These are phyloP conservation scores for Damaliscus lunatus DNA, from an alignment of 2,113 vertebrate species.

Conservation along the genomic window DNA sequence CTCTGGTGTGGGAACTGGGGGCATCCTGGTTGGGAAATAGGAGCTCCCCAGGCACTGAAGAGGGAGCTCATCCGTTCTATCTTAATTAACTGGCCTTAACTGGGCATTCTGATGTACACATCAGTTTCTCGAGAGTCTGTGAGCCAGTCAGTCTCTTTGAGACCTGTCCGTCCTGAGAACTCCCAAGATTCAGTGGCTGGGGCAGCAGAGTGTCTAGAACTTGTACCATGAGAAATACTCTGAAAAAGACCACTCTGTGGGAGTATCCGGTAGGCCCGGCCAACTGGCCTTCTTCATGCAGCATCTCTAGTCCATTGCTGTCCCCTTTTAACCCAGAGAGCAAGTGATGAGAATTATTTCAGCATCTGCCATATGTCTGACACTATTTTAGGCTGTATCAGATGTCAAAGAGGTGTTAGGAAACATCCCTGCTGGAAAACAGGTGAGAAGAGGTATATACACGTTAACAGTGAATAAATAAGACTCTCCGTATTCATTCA, in stretches of 20 bases:
- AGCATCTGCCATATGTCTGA: not conserved
- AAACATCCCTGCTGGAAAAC: not conserved
- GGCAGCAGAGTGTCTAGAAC: not conserved
- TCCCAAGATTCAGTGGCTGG: not conserved
- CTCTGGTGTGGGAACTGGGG: not conserved
- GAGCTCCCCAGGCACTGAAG: not conserved
- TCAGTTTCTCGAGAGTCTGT: not conserved
- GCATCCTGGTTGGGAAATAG: not conserved
- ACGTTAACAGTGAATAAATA: not conserved
- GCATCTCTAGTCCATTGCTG: not conserved
- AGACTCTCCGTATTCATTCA: not conserved
- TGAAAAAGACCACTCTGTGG: not conserved
- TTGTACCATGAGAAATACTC: not conserved
- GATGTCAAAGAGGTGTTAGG: not conserved
- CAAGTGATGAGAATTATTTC: not conserved
- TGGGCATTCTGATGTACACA: not conserved
- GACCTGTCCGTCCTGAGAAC: not conserved
- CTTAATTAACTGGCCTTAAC: not conserved
- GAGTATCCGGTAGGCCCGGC: not conserved
- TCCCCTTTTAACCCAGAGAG: not conserved
- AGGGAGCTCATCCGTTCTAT: not conserved
- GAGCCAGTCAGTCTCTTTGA: not conserved
- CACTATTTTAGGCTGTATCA: not conserved
- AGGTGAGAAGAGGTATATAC: not conserved
- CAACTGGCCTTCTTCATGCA: not conserved